A percentile compares a stretch with the other conserved stretches of the same genome.
Evolutionary conservation across 1,140 invertebrate species (phyloP).

Genomic region (Liolophura sinensis): DNA sequence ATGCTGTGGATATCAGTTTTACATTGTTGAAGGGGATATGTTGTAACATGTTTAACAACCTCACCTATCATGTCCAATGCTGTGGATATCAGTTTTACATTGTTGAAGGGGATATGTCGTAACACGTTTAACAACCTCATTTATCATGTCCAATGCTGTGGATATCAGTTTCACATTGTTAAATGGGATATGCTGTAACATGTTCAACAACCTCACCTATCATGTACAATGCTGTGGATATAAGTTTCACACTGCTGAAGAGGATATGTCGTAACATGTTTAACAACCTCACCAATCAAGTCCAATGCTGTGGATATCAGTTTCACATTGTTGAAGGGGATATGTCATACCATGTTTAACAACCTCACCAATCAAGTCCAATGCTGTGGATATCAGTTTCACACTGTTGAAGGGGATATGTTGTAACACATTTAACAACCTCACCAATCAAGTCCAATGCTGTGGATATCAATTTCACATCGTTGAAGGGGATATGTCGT

Average conservation of each 20-base stretch:
- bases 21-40: constrained; percentile 66
- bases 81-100: constrained; percentile 70
- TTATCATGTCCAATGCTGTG: constrained; percentile 74
- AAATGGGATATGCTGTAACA: constrained; percentile 69
- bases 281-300: constrained; percentile 66
- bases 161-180: constrained; percentile 68
- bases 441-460: too few relatives aligned
- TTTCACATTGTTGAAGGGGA: constrained; percentile 67
- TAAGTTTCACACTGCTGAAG: constrained; percentile 67
- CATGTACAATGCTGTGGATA: constrained; percentile 73
- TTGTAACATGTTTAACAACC: constrained; percentile 69
- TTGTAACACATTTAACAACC: too few relatives aligned
- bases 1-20: constrained; percentile 69
- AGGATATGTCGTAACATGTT: too few relatives aligned
- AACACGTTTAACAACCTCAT: constrained; percentile 49
- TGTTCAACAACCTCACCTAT: constrained; percentile 71
- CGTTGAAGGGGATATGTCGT: too few relatives aligned
- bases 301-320: constrained; percentile 72
- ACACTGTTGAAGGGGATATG: too few relatives aligned
- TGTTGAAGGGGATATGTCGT: too few relatives aligned
- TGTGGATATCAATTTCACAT: too few relatives aligned
- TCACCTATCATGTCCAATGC: constrained; percentile 74
- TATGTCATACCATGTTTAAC: constrained; percentile 68
- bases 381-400: too few relatives aligned
- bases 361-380: too few relatives aligned